phyloP scores from a whole-genome alignment of 2,797 vertebrate species.

The Manis crassicaudata region DNA sequence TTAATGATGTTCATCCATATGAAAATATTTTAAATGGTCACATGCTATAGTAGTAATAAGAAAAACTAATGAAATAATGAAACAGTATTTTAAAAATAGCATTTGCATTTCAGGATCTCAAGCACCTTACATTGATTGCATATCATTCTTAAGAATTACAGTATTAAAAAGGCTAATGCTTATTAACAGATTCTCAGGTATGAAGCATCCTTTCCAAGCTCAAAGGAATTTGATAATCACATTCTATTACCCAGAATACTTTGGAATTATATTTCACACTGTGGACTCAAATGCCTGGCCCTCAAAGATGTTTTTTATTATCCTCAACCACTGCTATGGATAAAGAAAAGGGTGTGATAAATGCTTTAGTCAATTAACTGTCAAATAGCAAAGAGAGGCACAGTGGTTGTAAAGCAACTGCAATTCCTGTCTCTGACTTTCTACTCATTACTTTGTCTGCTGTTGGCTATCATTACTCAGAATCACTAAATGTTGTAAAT shows the following conservation, averaged over 20 bases:
- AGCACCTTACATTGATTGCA: neutral
- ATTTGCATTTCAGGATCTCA: neutral
- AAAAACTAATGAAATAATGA: neutral
- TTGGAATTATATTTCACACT: constrained; percentile 47
- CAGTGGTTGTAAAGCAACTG: constrained; percentile 2
- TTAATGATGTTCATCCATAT: neutral
- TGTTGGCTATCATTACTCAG: neutral
- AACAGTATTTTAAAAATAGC: neutral
- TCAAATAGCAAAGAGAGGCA: neutral
- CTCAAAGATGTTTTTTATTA: constrained; percentile 44
- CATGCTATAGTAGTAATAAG: neutral
- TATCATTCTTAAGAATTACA: neutral
- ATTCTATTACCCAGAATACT: constrained; percentile 53
- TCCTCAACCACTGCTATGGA: constrained; percentile 8
- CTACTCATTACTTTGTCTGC: constrained; percentile 19
- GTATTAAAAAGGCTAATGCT: neutral
- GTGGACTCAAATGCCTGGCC: constrained; percentile 30
- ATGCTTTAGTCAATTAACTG: constrained; percentile 35
- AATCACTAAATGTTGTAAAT: neutral
- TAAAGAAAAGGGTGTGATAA: constrained; percentile 34
- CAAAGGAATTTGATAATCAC: constrained; percentile 44
- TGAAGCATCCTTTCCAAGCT: neutral
- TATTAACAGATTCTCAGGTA: neutral
- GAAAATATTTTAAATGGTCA: neutral
- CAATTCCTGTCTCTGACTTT: neutral